Evolutionary conservation across 2,113 vertebrate species (phyloP).

Genomic region (Mesoclemmys tuberculata): DNA sequence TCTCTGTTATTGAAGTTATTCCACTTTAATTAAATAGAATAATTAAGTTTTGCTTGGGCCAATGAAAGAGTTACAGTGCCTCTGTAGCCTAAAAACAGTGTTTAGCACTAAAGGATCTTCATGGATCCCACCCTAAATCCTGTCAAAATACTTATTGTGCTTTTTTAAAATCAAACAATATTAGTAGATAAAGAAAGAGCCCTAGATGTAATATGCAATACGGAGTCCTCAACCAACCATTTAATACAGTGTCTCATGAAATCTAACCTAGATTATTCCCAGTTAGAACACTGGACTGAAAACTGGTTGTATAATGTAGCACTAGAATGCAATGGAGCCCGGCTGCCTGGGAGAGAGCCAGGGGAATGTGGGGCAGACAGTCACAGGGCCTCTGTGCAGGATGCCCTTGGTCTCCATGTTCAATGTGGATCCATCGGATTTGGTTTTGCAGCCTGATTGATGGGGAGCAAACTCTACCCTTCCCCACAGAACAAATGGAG

Average conservation of each 20-base stretch:
- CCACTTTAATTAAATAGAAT: background rate
- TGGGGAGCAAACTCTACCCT: background rate
- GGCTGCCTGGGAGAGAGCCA: background rate
- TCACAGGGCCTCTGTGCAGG: background rate
- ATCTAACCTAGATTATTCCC: accelerated
- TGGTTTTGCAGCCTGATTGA: background rate
- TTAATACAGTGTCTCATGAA: background rate
- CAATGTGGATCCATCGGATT: background rate
- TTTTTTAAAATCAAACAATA: background rate
- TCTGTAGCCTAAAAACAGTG: background rate
- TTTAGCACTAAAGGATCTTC: background rate
- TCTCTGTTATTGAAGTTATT: background rate
- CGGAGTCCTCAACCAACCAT: background rate
- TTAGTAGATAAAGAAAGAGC: background rate
- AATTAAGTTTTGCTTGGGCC: background rate
- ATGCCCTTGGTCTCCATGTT: background rate
- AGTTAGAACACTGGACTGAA: background rate
- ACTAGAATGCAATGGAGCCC: background rate
- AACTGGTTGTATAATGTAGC: background rate
- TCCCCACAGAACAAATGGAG: background rate
- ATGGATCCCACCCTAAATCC: background rate
- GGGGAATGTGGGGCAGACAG: background rate
- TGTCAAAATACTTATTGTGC: background rate
- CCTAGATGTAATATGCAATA: accelerated
- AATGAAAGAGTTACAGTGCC: background rate